Conservation (phyloP, 2,113 vertebrate species). For the Morone chrysops region DNA sequence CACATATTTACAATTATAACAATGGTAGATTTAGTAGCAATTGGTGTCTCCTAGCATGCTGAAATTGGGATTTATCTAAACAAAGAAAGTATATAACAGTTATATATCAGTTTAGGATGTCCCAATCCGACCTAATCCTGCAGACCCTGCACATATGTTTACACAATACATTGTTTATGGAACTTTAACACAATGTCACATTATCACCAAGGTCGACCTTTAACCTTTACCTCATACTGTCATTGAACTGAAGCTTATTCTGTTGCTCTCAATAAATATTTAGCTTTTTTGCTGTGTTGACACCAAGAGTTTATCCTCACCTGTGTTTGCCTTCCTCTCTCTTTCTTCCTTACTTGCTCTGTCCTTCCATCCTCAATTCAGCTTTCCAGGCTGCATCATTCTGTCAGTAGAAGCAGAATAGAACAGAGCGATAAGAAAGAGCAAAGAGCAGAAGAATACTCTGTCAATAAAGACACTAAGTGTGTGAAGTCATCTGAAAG, state of each 20-base stretch:
- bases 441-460: conserved; percentile 36
- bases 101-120: background rate
- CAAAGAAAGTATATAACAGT: background rate
- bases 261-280: background rate
- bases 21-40: background rate
- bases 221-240: background rate
- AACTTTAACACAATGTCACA: background rate
- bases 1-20: background rate
- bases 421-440: conserved; percentile 18
- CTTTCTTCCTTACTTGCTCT: background rate
- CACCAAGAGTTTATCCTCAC: background rate
- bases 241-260: background rate
- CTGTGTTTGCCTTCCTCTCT: background rate
- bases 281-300: background rate
- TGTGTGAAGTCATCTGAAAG: conserved; percentile 36
- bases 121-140: too few species aligned
- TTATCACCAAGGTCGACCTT: background rate
- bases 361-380: background rate
- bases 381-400: conserved; percentile 23
- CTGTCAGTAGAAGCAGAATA: conserved; percentile 43
- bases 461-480: conserved; percentile 26
- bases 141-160: background rate
- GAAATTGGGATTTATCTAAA: background rate
- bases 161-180: background rate
- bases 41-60: background rate